phyloP scores from a whole-genome alignment of 2,113 vertebrate genomes.

The Saguinus midas region DNA sequence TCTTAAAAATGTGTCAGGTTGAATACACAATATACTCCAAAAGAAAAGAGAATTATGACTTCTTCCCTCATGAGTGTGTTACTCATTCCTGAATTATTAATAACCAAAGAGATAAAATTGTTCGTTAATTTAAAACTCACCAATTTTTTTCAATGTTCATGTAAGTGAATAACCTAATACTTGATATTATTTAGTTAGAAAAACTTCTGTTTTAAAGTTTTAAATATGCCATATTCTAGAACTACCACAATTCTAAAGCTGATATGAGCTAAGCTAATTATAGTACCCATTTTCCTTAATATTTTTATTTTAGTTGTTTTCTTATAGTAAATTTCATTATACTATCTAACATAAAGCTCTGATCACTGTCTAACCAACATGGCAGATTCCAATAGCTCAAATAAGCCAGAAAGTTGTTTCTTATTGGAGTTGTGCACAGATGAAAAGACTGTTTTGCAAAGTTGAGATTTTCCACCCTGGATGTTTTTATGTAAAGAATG shows the following conservation, averaged over 20 bases:
- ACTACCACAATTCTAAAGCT: neutral
- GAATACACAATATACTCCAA: neutral
- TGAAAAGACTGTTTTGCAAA: neutral
- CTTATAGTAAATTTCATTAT: neutral
- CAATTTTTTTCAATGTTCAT: neutral
- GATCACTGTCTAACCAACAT: neutral
- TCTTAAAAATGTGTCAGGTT: neutral
- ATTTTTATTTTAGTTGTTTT: conserved; percentile 30
- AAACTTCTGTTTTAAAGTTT: neutral
- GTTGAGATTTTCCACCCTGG: neutral
- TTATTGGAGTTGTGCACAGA: neutral
- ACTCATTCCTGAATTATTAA: neutral
- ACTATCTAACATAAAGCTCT: neutral
- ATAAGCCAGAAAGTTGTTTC: neutral
- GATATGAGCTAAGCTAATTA: neutral
- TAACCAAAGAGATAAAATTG: neutral
- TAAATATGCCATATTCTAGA: neutral
- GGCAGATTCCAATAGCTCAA: neutral
- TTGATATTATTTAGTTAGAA: neutral
- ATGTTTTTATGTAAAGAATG: neutral
- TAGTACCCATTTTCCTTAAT: neutral
- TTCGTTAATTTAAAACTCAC: neutral
- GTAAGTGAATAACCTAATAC: neutral
- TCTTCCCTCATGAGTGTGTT: neutral
- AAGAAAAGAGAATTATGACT: neutral